Conservation (phyloP, 2,113 vertebrate species). For the Turnix velox region DNA sequence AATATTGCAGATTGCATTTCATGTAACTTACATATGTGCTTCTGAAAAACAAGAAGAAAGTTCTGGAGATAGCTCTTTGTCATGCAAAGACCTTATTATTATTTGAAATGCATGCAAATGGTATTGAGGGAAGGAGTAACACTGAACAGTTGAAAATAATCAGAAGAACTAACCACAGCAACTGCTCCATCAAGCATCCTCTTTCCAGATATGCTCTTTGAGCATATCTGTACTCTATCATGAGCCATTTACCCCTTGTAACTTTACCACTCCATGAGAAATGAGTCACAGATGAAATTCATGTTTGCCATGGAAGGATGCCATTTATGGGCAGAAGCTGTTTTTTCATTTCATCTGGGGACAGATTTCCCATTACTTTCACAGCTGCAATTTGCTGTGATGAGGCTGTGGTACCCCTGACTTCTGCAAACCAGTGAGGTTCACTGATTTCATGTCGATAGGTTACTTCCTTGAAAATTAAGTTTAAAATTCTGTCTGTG, state of each 20-base stretch:
- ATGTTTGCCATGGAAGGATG: not conserved
- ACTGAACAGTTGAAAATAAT: not conserved
- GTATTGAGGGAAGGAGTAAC: not conserved
- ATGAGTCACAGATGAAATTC: slow-evolving; percentile 25
- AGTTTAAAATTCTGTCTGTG: not conserved
- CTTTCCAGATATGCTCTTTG: not conserved
- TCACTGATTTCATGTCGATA: not conserved
- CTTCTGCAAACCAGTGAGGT: not conserved
- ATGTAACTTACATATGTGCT: not conserved
- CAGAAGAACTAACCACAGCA: not conserved
- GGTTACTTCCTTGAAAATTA: not conserved
- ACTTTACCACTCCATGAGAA: not conserved
- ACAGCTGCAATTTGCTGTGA: not conserved
- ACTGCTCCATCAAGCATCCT: not conserved
- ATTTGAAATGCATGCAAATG: not conserved
- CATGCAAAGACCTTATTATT: not conserved
- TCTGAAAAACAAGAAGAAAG: not conserved
- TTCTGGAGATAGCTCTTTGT: not conserved
- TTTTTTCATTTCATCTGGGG: not conserved
- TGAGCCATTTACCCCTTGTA: not conserved
- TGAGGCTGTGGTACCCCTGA: not conserved
- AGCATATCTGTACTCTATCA: not conserved
- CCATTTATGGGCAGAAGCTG: not conserved
- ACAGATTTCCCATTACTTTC: not conserved
- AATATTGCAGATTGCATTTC: not conserved